Percentiles rank a stretch among this genome's conserved stretches.
Evolutionary conservation across 2,888 invertebrate genomes (phyloP).

Genomic region (Podabrus alpinus): DNA sequence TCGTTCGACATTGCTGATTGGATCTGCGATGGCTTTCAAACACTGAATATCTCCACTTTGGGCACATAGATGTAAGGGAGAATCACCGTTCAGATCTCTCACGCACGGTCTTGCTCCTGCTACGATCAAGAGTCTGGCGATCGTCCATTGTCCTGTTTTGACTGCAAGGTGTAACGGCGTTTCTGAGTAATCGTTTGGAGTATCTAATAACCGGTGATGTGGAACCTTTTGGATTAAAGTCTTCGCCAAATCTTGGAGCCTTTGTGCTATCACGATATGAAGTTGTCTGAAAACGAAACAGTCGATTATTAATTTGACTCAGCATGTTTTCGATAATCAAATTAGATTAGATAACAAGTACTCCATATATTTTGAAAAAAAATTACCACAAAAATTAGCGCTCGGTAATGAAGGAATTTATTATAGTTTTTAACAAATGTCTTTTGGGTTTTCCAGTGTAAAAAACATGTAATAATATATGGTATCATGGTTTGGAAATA

Average conservation of each 20-base stretch:
- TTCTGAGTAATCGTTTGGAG: constrained; percentile 78
- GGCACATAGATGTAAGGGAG: constrained; percentile 84
- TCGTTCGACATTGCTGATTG: constrained; percentile 61
- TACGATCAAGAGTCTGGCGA: constrained; percentile 76
- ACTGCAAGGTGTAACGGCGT: constrained; percentile 89
- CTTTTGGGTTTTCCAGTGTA: background rate
- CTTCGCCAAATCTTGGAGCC: constrained; percentile 72
- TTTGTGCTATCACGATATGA: constrained; percentile 82
- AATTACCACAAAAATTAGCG: background rate
- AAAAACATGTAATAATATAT: background rate
- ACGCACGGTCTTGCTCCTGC: constrained; percentile 73
- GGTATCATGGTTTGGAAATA: background rate
- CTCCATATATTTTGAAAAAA: background rate
- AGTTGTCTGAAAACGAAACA: constrained; percentile 66
- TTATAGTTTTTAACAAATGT: background rate
- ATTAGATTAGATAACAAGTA: background rate
- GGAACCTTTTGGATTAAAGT: constrained; percentile 79
- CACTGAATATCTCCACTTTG: constrained; percentile 70
- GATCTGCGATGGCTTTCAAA: constrained; percentile 73
- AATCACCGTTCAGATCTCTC: constrained; percentile 80
- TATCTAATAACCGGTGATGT: constrained; percentile 75
- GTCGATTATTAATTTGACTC: background rate
- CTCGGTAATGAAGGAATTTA: background rate
- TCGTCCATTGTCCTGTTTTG: constrained; percentile 71
- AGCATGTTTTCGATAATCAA: too few relatives aligned